Evolutionary conservation across 37 sponge, comb jelly and placozoan species (phyloP), one percentile per base, ranked within the genome.

Genomic region (Aplysina aerophoba): DNA sequence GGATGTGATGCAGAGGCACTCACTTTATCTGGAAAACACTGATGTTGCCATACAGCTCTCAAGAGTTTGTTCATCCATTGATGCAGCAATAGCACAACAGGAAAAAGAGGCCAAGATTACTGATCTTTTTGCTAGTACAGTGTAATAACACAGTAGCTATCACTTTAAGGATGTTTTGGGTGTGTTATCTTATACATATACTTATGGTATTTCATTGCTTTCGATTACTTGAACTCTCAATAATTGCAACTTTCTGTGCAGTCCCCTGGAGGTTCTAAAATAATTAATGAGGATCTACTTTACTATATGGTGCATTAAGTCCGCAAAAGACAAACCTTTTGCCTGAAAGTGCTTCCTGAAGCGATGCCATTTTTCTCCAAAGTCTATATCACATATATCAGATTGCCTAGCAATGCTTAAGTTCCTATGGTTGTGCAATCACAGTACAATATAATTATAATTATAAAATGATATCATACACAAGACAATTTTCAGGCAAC

Each of bases 201-300:
- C 73, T 71, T 71, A 71, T 71, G 6, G 73, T 28, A 33, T 71
- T 71, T 71, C 73, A 71, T 19, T 71, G n/a, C 69, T 67, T 25
- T 67, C 69, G n/a, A 67, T 67, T 25, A 67, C 69, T 25, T 21
- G 69, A 67, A 67, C 69, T 67, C 27, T 67, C 69, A 67, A 67
- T 67, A 67, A 67, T 27, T 67, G 69, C 27, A 67, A 71, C 73
- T 71, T 5, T 71, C 11, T 34, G 16, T 71, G 73, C 6, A 5
- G 73, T 71, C 73, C 73, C 73, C 73, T 71, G 73, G 73, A 71
- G 73, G 73, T 15, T 71, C 73, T 36, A 71, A n/a, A n/a, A n/a
- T n/a, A n/a, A 36, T 28, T 71, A 71, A 71, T 33, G 73, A 71
- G 73, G 16, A 28, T 71, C 73, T 36, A 71, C 73, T 71, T 11